Conservation (phyloP, 2,888 invertebrate genomes). For the Stenodera caucasica region DNA sequence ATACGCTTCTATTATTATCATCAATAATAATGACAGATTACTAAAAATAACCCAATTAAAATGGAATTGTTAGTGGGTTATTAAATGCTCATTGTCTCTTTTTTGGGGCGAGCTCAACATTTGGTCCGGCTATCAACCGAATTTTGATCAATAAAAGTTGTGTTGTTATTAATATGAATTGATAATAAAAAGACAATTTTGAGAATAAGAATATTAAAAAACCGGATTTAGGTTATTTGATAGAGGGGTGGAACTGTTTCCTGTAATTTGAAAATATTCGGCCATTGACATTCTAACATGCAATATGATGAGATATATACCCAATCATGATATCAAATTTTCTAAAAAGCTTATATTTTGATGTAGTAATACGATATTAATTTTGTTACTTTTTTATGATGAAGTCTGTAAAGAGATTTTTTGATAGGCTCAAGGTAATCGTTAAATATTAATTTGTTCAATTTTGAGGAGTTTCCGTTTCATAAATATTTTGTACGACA, state of each 20-base stretch:
- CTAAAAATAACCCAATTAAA: background rate
- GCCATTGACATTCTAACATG: background rate
- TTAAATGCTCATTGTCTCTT: background rate
- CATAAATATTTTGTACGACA: background rate
- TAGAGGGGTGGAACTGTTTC: background rate
- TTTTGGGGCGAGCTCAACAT: no score
- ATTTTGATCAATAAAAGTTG: background rate
- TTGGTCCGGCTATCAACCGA: background rate
- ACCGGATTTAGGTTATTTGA: background rate
- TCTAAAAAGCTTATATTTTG: background rate
- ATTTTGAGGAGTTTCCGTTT: no score
- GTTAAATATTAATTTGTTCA: no score
- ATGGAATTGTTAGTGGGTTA: background rate
- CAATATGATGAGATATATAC: background rate
- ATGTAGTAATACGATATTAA: background rate
- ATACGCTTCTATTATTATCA: background rate
- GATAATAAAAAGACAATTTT: no score
- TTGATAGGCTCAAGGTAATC: background rate
- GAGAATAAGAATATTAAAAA: background rate
- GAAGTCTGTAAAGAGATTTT: no score
- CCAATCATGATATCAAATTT: conserved; percentile 4
- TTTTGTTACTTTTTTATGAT: background rate
- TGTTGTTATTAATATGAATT: background rate
- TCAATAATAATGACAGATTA: background rate
- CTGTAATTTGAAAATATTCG: conserved; percentile 5